Conservation (phyloP, 2,113 vertebrate species). For the Peucedramus taeniatus region DNA sequence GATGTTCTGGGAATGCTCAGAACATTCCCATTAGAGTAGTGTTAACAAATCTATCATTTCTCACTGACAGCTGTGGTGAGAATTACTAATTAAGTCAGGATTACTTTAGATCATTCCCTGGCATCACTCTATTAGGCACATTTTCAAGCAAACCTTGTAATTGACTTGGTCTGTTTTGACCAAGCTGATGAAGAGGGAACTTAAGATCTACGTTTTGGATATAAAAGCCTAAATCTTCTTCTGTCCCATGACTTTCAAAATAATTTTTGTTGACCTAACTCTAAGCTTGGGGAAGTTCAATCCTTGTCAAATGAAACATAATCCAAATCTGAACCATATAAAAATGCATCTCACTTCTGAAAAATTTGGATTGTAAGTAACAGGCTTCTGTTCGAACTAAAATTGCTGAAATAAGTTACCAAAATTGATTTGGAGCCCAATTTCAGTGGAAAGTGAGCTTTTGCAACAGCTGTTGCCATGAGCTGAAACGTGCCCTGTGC, state of each 20-base stretch:
- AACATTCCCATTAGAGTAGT: not conserved
- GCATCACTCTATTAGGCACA: rapidly evolving
- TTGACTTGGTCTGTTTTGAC: not conserved
- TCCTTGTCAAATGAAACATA: not conserved
- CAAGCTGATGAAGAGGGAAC: not conserved
- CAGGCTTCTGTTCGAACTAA: not conserved
- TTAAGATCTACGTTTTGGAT: not conserved
- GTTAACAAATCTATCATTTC: not conserved
- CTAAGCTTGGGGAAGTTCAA: not conserved
- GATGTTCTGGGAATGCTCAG: not conserved
- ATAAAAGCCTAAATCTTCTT: not conserved
- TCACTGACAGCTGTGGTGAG: not conserved
- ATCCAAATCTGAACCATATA: not conserved
- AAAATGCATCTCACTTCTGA: not conserved
- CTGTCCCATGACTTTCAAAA: not conserved
- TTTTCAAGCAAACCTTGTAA: not conserved
- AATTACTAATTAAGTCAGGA: not conserved
- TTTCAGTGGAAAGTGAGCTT: not conserved
- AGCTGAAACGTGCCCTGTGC: not conserved
- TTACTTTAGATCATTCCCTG: not conserved
- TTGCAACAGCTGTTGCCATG: not conserved
- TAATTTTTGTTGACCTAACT: not conserved
- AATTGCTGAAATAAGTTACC: not conserved
- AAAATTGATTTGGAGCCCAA: not conserved
- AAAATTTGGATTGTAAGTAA: not conserved